Percentiles rank a stretch among this genome's conserved stretches.
Conservation (phyloP, 1,140 invertebrate species). For the Solenopsis invicta region DNA sequence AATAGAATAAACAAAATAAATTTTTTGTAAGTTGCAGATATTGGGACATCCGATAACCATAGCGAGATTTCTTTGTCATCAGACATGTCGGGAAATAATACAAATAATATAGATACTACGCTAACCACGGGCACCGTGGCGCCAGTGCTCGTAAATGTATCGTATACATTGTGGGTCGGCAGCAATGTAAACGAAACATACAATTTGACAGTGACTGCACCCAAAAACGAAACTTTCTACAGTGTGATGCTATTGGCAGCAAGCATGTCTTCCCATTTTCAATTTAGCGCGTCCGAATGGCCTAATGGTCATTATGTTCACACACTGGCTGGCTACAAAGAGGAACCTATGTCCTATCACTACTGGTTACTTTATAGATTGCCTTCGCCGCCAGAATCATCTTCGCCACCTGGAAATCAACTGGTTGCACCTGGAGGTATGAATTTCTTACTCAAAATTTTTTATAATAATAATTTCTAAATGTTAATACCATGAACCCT, state of each 20-base stretch:
- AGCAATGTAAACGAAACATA: slow-evolving; percentile 93
- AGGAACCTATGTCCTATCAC: slow-evolving; percentile 95
- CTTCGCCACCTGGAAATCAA: slow-evolving; percentile 93
- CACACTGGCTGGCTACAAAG: slow-evolving; percentile 94
- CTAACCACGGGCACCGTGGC: slow-evolving; percentile 47
- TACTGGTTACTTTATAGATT: slow-evolving; percentile 95
- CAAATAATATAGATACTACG: slow-evolving; percentile 69
- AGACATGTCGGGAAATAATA: slow-evolving; percentile 41
- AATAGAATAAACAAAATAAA: not conserved
- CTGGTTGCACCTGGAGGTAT: slow-evolving; percentile 94
- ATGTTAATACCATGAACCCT: too few relatives aligned
- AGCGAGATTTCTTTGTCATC: slow-evolving; percentile 74
- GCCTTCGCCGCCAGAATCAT: slow-evolving; percentile 91
- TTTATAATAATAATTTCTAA: not conserved
- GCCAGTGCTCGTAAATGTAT: slow-evolving; percentile 89
- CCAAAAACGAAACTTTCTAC: slow-evolving; percentile 94
- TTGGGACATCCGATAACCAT: slow-evolving; percentile 72
- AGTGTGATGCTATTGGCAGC: slow-evolving; percentile 94
- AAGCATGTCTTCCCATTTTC: slow-evolving; percentile 90
- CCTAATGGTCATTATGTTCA: slow-evolving; percentile 96
- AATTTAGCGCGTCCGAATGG: slow-evolving; percentile 94
- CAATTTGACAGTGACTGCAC: slow-evolving; percentile 90
- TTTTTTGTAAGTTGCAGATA: slow-evolving; percentile 71
- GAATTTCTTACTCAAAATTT: not conserved
- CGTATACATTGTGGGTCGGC: slow-evolving; percentile 95